Conservation (phyloP, 1,140 invertebrate genomes). For the Anastatus disparis region DNA sequence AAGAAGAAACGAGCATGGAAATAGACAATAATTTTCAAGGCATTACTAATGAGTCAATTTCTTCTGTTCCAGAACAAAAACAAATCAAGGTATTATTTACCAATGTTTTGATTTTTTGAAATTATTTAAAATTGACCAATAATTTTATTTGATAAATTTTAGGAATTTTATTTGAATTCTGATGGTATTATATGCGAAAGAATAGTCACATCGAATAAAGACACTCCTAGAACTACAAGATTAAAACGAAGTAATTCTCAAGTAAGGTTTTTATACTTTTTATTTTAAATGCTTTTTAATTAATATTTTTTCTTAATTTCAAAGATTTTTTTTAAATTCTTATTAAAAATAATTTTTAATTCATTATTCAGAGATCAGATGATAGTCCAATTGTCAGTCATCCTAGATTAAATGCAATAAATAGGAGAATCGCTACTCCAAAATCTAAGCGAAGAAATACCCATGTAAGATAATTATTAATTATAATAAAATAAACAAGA, state of each 20-base stretch:
- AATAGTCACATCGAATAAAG: background rate
- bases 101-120: background rate
- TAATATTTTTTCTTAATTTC: no score
- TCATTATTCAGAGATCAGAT: no score
- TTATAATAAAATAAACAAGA: no score
- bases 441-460: background rate
- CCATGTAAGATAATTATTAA: background rate
- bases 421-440: background rate
- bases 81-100: constrained; percentile 4
- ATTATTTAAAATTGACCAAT: background rate
- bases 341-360: no score
- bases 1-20: constrained; percentile 1
- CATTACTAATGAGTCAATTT: background rate
- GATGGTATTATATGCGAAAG: constrained; percentile 21
- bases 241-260: constrained; percentile 1
- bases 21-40: background rate
- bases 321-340: no score
- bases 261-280: background rate
- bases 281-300: background rate
- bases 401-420: background rate
- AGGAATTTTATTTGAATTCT: constrained; percentile 25
- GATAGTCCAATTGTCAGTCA: no score
- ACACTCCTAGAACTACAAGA: background rate
- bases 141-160: background rate
- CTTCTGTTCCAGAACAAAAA: background rate